phyloP scores from a whole-genome alignment of 2,888 invertebrate genomes.

The Tillus elongatus region DNA sequence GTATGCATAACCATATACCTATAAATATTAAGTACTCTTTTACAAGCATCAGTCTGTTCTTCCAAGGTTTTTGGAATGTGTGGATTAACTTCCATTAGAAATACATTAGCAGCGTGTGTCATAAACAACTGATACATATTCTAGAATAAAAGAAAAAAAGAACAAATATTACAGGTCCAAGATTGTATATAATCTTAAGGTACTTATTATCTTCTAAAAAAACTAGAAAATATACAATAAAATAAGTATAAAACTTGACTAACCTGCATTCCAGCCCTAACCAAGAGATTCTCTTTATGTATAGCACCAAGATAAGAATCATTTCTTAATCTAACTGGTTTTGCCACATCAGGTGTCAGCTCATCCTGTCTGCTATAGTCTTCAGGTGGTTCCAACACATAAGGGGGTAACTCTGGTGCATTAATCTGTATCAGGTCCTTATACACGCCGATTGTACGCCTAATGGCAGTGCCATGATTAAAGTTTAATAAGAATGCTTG shows the following conservation, averaged over 20 bases:
- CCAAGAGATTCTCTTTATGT: slow-evolving; percentile 66
- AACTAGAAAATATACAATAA: slow-evolving; percentile 4
- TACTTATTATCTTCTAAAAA: no score
- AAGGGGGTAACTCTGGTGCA: slow-evolving; percentile 69
- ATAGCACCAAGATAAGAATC: slow-evolving; percentile 82
- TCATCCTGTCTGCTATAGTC: slow-evolving; percentile 33
- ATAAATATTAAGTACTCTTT: slow-evolving; percentile 91
- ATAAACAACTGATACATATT: slow-evolving; percentile 81
- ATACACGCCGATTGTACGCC: slow-evolving; percentile 84
- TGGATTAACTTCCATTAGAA: slow-evolving; percentile 61
- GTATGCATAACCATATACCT: slow-evolving; percentile 96
- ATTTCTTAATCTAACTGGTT: slow-evolving; percentile 56
- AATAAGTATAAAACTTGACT: slow-evolving; percentile 11
- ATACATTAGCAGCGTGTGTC: slow-evolving; percentile 92
- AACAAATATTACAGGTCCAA: not conserved
- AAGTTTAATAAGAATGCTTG: slow-evolving; percentile 89
- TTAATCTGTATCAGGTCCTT: slow-evolving; percentile 92
- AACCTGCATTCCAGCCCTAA: slow-evolving; percentile 75
- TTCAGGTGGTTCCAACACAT: slow-evolving; percentile 63
- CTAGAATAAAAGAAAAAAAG: slow-evolving; percentile 39
- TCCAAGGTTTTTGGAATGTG: slow-evolving; percentile 64
- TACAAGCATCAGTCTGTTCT: slow-evolving; percentile 93
- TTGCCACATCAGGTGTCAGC: slow-evolving; percentile 18
- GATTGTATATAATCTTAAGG: no score
- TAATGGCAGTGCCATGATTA: slow-evolving; percentile 72